phyloP scores from a whole-genome alignment of 2,888 invertebrate species.

The Stenchaetothrips biformis region DNA sequence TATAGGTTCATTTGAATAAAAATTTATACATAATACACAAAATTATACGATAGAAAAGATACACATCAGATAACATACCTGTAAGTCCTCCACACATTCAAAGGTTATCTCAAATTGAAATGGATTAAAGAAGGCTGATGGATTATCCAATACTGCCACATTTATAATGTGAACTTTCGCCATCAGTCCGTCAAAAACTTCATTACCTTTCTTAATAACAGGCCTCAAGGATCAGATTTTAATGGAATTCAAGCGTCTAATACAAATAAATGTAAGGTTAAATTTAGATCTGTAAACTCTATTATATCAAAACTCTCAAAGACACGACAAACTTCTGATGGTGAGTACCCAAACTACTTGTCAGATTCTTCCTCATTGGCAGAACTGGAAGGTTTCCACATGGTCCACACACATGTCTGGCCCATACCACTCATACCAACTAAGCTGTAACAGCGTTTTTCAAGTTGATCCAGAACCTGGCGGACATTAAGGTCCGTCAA shows the following conservation, averaged over 20 bases:
- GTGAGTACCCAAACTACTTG: not conserved
- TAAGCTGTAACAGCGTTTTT: slow-evolving; percentile 45
- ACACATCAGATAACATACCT: not conserved
- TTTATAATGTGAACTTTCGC: slow-evolving; percentile 53
- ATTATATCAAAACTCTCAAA: not conserved
- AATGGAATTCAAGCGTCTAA: too few species aligned
- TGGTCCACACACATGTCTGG: slow-evolving; percentile 52
- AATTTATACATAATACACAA: not conserved
- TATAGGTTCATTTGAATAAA: too few species aligned
- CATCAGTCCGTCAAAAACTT: slow-evolving; percentile 40
- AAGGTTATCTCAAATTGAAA: slow-evolving; percentile 57
- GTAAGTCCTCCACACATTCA: slow-evolving; percentile 53
- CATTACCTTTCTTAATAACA: too few species aligned
- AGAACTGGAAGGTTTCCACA: slow-evolving; percentile 40
- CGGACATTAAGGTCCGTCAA: slow-evolving; percentile 44
- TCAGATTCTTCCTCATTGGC: not conserved
- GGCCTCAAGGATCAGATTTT: too few species aligned
- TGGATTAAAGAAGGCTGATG: slow-evolving; percentile 50
- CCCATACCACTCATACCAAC: slow-evolving; percentile 48
- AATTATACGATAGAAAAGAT: not conserved
- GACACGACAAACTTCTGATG: not conserved
- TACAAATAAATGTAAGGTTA: too few species aligned
- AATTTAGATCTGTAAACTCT: not conserved
- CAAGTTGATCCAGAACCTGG: slow-evolving; percentile 47
- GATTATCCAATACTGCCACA: slow-evolving; percentile 54